phyloP scores from a whole-genome alignment of 1,140 invertebrate species.

The Cotesia typhae region DNA sequence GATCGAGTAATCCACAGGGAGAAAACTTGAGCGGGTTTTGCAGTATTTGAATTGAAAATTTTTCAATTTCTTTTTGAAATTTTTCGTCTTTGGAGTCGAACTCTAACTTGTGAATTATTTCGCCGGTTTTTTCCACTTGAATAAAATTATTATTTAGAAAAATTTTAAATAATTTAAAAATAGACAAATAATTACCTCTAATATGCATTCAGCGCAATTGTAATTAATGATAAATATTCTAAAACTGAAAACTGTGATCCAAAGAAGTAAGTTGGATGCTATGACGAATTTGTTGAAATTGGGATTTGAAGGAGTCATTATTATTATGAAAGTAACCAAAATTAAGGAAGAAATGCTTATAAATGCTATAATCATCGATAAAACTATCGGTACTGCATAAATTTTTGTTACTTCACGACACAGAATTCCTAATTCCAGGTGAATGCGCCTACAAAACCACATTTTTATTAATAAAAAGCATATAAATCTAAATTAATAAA shows the following conservation, averaged over 20 bases:
- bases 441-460: background rate
- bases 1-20: background rate
- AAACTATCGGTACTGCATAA: background rate
- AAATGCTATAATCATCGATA: background rate
- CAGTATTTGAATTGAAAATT: conserved; percentile 8
- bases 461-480: no score
- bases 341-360: background rate
- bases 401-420: background rate
- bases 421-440: background rate
- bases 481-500: no score
- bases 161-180: background rate
- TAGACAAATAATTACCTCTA: background rate
- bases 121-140: background rate
- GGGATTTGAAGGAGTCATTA: no score
- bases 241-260: no score
- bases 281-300: no score
- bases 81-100: background rate
- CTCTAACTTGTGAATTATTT: conserved; percentile 14
- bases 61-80: background rate
- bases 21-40: conserved; percentile 2
- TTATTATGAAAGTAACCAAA: no score
- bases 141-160: background rate
- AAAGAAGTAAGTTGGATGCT: no score
- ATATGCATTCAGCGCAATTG: background rate
- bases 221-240: no score